phyloP scores from a whole-genome alignment of 1,140 invertebrate species.

The Drosophila repletoides region DNA sequence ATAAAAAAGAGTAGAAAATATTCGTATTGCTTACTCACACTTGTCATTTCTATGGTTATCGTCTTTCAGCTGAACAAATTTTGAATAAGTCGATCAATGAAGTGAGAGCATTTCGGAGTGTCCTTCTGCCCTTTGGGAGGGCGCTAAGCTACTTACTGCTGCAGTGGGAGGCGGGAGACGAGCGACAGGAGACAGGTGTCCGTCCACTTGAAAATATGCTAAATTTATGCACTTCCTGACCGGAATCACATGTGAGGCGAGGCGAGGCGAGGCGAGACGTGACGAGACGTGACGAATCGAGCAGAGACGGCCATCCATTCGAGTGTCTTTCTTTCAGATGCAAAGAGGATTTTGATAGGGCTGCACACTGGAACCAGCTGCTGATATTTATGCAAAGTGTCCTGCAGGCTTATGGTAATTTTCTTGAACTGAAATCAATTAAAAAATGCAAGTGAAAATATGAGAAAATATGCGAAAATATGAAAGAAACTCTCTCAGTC shows the following conservation, averaged over 20 bases:
- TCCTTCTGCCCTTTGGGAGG: neutral
- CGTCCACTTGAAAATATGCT: slow-evolving; percentile 2
- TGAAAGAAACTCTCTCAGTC: slow-evolving; percentile 51
- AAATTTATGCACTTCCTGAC: slow-evolving; percentile 70
- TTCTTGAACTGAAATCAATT: slow-evolving; percentile 68
- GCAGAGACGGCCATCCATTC: neutral
- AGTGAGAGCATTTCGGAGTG: slow-evolving; percentile 48
- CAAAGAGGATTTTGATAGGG: slow-evolving; percentile 68
- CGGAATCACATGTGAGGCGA: slow-evolving; percentile 39
- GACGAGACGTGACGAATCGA: too few species aligned
- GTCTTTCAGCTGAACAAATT: slow-evolving; percentile 61
- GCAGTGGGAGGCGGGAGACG: neutral
- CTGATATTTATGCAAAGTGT: slow-evolving; percentile 66
- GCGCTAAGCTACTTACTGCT: slow-evolving; percentile 63
- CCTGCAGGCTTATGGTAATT: slow-evolving; percentile 62
- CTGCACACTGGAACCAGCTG: slow-evolving; percentile 13
- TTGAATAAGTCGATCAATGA: slow-evolving; percentile 68
- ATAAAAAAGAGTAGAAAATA: neutral
- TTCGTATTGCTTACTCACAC: neutral
- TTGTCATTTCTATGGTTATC: slow-evolving; percentile 41
- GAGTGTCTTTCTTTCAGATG: slow-evolving; percentile 26
- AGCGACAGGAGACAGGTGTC: too few species aligned
- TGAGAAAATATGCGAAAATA: slow-evolving; percentile 38
- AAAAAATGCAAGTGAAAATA: slow-evolving; percentile 31
- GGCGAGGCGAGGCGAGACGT: too few species aligned